Base-by-base conservation (phyloP, 2,888 invertebrate species). In the Ochropleura leucogaster region DNA sequence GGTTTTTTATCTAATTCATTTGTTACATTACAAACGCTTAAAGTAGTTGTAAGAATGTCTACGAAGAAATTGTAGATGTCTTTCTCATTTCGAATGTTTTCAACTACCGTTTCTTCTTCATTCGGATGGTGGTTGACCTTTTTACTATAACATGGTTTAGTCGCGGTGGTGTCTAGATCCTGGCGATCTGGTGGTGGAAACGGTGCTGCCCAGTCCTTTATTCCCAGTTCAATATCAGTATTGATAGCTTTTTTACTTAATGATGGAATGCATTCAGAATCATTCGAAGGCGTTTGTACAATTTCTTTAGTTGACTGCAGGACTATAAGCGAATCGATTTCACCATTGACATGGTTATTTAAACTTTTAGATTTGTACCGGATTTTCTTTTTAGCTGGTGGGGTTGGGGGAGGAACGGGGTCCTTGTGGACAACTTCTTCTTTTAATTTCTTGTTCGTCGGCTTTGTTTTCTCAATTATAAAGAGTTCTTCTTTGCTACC, bases 51-150 rank as follows among this genome's bases (percentile, higher is more conserved):
- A 6, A 95, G 64, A 12, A 95, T 68, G 84, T 95, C 93, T 0
- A 94, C 92, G 65, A 95, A 94, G 66, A 95, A 92, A 66, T 93
- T 93, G 66, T 94, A 95, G 0, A 95, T 60, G 14, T 88, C 87
- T 30, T 89, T 90, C 9, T 93, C 90, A 0, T 89, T 85, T 73
- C 80, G 88, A 0, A 82, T 80, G 7, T 89, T 83, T 0, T 83
- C 73, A 0, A 91, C 85, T 4, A 90, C 47, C 0, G 91, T 92
- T 0, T 71, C 60, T 0, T 68, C 88, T 9, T 91, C 90, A 0
- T 84, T 84, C 0, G 89, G 82, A 12, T 85, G 70, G 0, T 86
- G 68, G 62, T 82, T 87, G 0, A 74, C 62, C 57, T 82, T 85
- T 3, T 82, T 86, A 16, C 85, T 82, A 42, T 83, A 85, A 0